Evolutionary conservation across 1,140 invertebrate genomes (phyloP), one percentile per base, ranked within the genome.

Genomic region (Rhagoletis pomonella): DNA sequence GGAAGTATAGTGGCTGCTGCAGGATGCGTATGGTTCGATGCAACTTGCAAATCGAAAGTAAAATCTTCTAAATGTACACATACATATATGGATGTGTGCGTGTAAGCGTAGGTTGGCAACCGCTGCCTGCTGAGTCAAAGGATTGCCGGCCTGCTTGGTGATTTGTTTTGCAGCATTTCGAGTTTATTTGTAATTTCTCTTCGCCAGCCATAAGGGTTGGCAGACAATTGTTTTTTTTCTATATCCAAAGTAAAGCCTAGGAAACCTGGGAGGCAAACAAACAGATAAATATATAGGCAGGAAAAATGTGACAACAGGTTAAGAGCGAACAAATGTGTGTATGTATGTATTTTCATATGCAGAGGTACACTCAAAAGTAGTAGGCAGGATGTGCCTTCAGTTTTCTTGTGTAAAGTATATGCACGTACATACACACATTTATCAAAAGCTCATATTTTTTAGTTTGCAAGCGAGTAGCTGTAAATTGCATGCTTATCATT

Each of bases 191-290:
- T 55, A 47, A 50, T 58, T 10, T 29, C 50, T 81, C 73, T 55
- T 42, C 73, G 47, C 47, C 73, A 12, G 73, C 47, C 73, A 81
- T 81, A 81, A 81, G 73, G 55, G 55, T 55, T 81, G 73, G 55
- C 73, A 81, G 73, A 47, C 73, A 81, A 81, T 81, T 81, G 29
- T 81, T 44, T 81, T 81, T 81, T 44, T 29, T 47, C 47, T 42
- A 50, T 17, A 81, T 81, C 47, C 44, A 55, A 58, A 81, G n/a
- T 55, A 81, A 81, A 55, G 73, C 73, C 47, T 81, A 81, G 47
- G 14, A 81, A 81, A 81, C 47, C 73, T 81, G 73, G 10, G 47
- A 55, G 47, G 73, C 73, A 50, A 81, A 58, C 73, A 81, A 73
- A 73, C 67, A 73, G 67, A 73, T 73, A 47, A 73, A 55, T 81